Base-by-base conservation (phyloP, 2,888 invertebrate genomes). In the Caenorhabditis sp. region DNA sequence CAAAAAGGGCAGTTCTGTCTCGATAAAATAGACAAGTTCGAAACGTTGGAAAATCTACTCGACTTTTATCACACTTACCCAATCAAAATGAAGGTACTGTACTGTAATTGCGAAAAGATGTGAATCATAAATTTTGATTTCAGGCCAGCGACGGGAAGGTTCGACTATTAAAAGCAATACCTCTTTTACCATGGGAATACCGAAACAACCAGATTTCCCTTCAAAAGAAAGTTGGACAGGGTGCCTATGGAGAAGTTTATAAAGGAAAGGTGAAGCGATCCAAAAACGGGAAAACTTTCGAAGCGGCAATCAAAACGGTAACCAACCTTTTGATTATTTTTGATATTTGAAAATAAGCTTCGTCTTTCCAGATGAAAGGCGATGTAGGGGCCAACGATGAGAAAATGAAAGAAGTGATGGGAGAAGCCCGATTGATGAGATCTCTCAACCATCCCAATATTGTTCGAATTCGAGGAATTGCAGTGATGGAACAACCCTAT, bases 401-500 rank as follows among this genome's bases (percentile, higher is more conserved):
- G 50, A 65, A 61, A 57, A 67, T 67, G 68, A 68, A 71, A 54
- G 74, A 77, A 59, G 69, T 75, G 43, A 75, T 73, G 77, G 67
- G 63, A 4, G 76, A 78, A 64, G 76, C 73, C 3, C 65, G 76
- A 23, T 56, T 78, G 36, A 74, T 74, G 70, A 63, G 76, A 61
- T 67, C 59, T 36, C 65, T 78, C 36, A 76, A 77, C 58, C 78
- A 76, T 43, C 76, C 76, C 23, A 78, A 77, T 61, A 76, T 77
- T 38, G 78, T 78, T 23, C 63, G 76, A 31, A 62, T 66, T 43
- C 67, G 74, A 21, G 71, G 74, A 60, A 70, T 87, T 50, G 89
- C 88, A 66, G 90, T 94, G 86, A 93, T 94, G 89, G 93, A 93
- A 91, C 93, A 93, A 89, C 93, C 93, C 90, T 94, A 88, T 71